Base-by-base conservation (phyloP, 2,797 vertebrate species). In the Melanogrammus aeglefinus region DNA sequence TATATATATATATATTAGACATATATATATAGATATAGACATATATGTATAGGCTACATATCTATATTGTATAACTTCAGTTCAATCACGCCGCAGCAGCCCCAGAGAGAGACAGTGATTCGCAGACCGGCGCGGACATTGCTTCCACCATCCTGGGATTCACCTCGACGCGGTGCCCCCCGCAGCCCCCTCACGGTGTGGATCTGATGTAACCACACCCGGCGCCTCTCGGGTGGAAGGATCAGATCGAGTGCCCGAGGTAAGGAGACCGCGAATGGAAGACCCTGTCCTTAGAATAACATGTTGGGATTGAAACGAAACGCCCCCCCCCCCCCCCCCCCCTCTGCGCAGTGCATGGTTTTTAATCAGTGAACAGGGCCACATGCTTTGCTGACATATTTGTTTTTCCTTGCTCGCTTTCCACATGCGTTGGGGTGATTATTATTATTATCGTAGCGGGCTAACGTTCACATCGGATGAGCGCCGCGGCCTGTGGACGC, bases 201-300 rank as follows among this genome's bases (percentile, higher is more conserved):
- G 87, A 83, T 84, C 79, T 88, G 73, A 51, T 81, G 47, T 90
- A 92, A 93, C 92, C 92, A 94, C 94, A 94, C 94, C 93, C 93
- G 93, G 92, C 90, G 87, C 85, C 80, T 85, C 87, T 75, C 74
- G 87, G 89, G 91, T 90, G 89, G 51, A 79, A 85, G 85, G 81
- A 80, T 76, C 79, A 82, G 83, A 79, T 85, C 79, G 74, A 85
- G 86, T 81, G 90, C 75, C 86, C 80, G 88, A 92, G 93, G 93
- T 93, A 91, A 92, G 39, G 12, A 41, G 10, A 13, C 39, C 10
- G 39, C 39, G 12, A 41, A 12, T 41, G 12, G 12, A 41, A 41
- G 39, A 51, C 16, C 14, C 16, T 51, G 47, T 41, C 47, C 3
- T 51, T 51, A 51, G 47, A 51, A 51, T 51, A 51, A 5, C 47